Conservation (phyloP, 1,140 invertebrate species). For the Cydia splendana region DNA sequence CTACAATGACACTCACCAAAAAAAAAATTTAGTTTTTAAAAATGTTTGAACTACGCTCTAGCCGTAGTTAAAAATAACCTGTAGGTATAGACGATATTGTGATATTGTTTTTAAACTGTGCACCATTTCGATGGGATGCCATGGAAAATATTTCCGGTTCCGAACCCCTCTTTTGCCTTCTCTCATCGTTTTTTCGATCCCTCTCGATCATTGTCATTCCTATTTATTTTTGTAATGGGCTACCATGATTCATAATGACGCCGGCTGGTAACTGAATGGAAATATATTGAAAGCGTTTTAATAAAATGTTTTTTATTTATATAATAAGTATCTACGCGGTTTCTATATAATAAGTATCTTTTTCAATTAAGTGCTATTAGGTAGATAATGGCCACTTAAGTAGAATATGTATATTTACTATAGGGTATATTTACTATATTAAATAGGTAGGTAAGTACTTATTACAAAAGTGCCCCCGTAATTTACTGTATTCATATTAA, state of each 20-base stretch:
- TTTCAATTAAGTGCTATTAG: too few relatives aligned
- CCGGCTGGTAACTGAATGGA: conserved; percentile 19
- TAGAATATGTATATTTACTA: too few relatives aligned
- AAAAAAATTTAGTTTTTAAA: too few relatives aligned
- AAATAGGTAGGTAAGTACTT: background rate
- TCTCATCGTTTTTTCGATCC: conserved; percentile 26
- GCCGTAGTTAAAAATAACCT: too few relatives aligned
- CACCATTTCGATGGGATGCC: conserved; percentile 9
- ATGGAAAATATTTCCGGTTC: conserved; percentile 42
- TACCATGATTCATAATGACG: conserved; percentile 14
- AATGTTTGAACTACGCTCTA: too few relatives aligned
- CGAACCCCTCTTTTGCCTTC: conserved; percentile 36
- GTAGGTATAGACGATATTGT: background rate
- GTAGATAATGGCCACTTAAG: too few relatives aligned
- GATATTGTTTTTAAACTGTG: conserved; percentile 1
- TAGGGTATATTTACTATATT: background rate
- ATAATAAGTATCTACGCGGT: too few relatives aligned
- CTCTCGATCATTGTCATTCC: conserved; percentile 43
- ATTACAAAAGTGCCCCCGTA: background rate
- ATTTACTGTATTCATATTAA: background rate
- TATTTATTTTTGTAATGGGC: conserved; percentile 40
- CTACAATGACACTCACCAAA: too few relatives aligned
- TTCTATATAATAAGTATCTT: too few relatives aligned
- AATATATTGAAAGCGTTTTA: conserved; percentile 15
- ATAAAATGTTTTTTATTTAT: background rate